Evolutionary conservation across 2,888 invertebrate genomes (phyloP).

Genomic region (Drosophila hamatofila): DNA sequence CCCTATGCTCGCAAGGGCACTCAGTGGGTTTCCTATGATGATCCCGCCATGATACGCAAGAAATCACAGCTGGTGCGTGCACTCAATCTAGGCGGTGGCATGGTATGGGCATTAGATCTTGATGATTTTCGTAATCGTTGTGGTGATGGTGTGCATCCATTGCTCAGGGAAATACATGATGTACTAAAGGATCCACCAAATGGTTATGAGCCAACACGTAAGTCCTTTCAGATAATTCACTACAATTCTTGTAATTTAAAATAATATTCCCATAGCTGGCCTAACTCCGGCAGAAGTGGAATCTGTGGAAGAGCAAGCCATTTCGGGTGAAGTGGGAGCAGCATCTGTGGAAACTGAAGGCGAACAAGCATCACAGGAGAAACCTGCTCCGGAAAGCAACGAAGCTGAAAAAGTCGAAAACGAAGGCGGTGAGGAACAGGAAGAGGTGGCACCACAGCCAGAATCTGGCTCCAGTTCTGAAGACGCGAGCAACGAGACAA

Average conservation of each 20-base stretch:
- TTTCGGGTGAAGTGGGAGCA: constrained; percentile 58
- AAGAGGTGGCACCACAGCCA: constrained; percentile 6
- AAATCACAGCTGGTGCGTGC: constrained; percentile 93
- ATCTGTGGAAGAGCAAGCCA: constrained; percentile 68
- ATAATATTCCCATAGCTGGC: constrained; percentile 57
- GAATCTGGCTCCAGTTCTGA: constrained; percentile 8
- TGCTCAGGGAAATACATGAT: constrained; percentile 91
- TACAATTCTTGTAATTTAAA: too few relatives aligned
- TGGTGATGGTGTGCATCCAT: constrained; percentile 92
- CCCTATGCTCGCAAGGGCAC: constrained; percentile 94
- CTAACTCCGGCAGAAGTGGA: constrained; percentile 54
- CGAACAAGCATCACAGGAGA: constrained; percentile 27
- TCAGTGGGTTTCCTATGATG: constrained; percentile 97
- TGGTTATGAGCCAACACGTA: constrained; percentile 77
- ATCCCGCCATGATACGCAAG: constrained; percentile 90
- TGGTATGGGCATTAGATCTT: constrained; percentile 96
- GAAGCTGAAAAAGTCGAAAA: constrained; percentile 35
- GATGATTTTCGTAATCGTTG: constrained; percentile 94
- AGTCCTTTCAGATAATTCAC: constrained; percentile 24
- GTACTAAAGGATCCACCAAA: constrained; percentile 87
- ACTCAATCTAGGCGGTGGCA: constrained; percentile 93
- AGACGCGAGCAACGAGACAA: constrained; percentile 25
- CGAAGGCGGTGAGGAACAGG: constrained; percentile 34
- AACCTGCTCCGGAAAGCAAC: constrained; percentile 22
- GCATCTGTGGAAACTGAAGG: constrained; percentile 73